Evolutionary conservation across 2,113 vertebrate genomes (phyloP).

Genomic region (Plecotus auritus): DNA sequence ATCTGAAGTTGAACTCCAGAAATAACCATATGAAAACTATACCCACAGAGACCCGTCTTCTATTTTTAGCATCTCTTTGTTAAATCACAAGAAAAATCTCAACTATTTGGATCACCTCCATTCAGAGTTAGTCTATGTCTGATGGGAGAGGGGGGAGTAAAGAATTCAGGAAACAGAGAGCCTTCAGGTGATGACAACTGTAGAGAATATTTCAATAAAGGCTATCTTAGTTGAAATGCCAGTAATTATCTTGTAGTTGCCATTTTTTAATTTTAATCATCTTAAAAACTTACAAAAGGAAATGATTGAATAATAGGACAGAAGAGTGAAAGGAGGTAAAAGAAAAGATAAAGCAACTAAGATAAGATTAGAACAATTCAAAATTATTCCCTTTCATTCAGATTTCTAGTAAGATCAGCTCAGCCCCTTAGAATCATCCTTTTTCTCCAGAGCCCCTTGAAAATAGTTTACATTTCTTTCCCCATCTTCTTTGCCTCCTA

Average conservation of each 20-base stretch:
- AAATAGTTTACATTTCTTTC: constrained; percentile 53
- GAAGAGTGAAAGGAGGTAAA: constrained; percentile 4
- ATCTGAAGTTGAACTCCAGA: constrained; percentile 34
- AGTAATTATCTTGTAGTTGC: neutral
- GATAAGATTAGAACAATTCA: constrained; percentile 10
- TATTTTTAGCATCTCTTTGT: neutral
- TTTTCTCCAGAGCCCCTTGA: constrained; percentile 28
- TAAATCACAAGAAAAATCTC: neutral
- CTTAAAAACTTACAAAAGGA: constrained; percentile 19
- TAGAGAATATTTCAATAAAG: neutral
- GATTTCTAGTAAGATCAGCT: neutral
- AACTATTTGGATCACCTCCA: neutral
- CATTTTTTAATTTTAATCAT: neutral
- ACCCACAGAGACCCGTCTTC: neutral
- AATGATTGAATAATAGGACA: neutral
- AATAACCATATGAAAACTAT: constrained; percentile 29
- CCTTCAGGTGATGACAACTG: constrained; percentile 15
- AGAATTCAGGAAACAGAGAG: constrained; percentile 29
- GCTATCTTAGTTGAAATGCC: constrained; percentile 23
- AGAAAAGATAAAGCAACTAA: neutral
- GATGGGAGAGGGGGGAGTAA: neutral
- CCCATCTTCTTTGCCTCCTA: constrained; percentile 40
- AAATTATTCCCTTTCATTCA: constrained; percentile 23
- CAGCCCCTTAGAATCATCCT: constrained; percentile 14
- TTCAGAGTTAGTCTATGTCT: neutral